Percentiles rank a stretch among this genome's conserved stretches.
phyloP scores from a whole-genome alignment of 2,888 invertebrate genomes.

The Scaptomyza caliginosa region DNA sequence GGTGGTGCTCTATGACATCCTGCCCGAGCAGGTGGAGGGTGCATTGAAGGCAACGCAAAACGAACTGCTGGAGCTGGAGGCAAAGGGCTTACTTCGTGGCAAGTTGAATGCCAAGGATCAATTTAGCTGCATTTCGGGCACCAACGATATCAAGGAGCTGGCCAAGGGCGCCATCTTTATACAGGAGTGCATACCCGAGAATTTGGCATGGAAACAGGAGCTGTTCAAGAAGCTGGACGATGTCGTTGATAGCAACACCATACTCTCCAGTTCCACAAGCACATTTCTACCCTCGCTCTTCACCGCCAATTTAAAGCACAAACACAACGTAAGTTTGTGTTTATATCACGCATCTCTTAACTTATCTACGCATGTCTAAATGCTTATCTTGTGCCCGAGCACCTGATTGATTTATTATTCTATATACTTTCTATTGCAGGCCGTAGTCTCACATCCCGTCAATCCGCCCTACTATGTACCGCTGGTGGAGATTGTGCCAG shows the following conservation, averaged over 20 bases:
- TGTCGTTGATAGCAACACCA: conserved; percentile 89
- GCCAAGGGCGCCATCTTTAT: conserved; percentile 91
- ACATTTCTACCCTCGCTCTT: conserved; percentile 95
- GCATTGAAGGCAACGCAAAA: conserved; percentile 90
- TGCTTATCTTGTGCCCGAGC: conserved; percentile 1
- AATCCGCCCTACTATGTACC: conserved; percentile 99
- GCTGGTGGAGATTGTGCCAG: conserved; percentile 96
- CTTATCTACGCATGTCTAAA: conserved; percentile 11
- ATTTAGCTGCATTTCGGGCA: conserved; percentile 90
- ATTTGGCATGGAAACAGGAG: conserved; percentile 91
- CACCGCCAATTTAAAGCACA: conserved; percentile 91
- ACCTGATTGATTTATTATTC: conserved; percentile 12
- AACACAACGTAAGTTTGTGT: conserved; percentile 85
- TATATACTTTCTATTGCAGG: conserved; percentile 45
- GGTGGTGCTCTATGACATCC: conserved; percentile 93
- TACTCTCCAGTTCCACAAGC: conserved; percentile 96
- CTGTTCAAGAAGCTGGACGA: conserved; percentile 92
- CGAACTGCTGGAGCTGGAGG: conserved; percentile 89
- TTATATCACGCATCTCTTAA: not conserved
- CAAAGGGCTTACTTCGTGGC: conserved; percentile 90
- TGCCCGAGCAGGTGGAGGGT: conserved; percentile 89
- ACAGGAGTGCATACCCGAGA: conserved; percentile 98
- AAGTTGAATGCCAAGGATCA: conserved; percentile 90
- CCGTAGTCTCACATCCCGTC: conserved; percentile 94
- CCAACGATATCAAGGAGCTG: conserved; percentile 88